Evolutionary conservation across 2,888 invertebrate genomes (phyloP), one percentile per base, ranked within the genome.

Genomic region (Apoda limacodes): DNA sequence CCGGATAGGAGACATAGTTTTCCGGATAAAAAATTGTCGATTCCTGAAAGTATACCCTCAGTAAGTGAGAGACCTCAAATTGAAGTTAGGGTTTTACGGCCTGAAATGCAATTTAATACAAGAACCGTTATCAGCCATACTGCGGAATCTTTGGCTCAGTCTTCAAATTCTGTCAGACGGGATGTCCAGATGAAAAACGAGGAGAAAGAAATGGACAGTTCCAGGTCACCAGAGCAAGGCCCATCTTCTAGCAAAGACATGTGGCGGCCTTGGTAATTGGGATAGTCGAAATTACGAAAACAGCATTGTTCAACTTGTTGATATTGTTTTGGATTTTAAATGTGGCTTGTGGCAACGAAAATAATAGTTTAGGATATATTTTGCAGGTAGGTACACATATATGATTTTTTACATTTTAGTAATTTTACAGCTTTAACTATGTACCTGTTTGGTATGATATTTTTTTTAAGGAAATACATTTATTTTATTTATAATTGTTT

Each of bases 181-280:
- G 35, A 34, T 14, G 34, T 28, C 1, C 45, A 46, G 22, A 41
- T 47, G 3, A 57, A 56, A 20, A 40, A 38, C 2, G 69, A 69
- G 40, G 59, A 58, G 0, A 5, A 7, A 6, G 7, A 5, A 5
- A 67, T 66, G 13, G 57, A 60, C 0, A 64, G 64, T 35, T 57
- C 74, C 0, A 64, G 54, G 14, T 67, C 75, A 2, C 70, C 76
- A 0, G 55, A 54, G 24, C 76, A 72, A 37, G 67, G 74, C 2
- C 44, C 68, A 2, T 67, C 72, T 0, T 54, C 49, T 5, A 63
- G 57, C 36, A 42, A 61, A 0, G 76, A 75, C 35, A 69, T 80
- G 75, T 80, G 80, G 80, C 52, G 80, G 20, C 80, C 80, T 6
- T 80, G 78, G 78, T 75, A 50, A 60, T 30, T n/a, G n/a, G n/a